Evolutionary conservation across 92 coral and sea anemone species (phyloP).

Genomic region (Meandrina meandrites): DNA sequence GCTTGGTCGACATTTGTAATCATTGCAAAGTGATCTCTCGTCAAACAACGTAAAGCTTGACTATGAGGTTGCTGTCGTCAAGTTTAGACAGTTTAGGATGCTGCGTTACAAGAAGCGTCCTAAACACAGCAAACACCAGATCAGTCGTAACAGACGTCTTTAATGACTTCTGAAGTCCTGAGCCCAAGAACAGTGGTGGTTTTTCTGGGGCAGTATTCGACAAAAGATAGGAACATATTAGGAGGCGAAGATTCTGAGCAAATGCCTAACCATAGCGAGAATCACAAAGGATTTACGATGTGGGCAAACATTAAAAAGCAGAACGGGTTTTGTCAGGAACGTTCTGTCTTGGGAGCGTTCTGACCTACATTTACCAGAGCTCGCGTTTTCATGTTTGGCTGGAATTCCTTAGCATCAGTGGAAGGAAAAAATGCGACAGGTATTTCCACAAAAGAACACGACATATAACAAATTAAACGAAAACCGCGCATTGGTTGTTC

Average conservation of each 20-base stretch:
- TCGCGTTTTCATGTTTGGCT: background rate
- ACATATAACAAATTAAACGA: too few species aligned
- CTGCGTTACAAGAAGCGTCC: background rate
- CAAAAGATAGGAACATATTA: background rate
- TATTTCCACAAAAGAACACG: background rate
- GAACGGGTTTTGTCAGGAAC: too few species aligned
- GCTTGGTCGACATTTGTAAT: constrained; percentile 65
- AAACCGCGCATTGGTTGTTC: too few species aligned
- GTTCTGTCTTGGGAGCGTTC: too few species aligned
- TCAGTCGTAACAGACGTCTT: too few species aligned
- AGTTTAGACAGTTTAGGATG: background rate
- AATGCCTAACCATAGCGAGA: background rate
- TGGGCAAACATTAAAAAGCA: background rate
- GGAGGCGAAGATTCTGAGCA: background rate
- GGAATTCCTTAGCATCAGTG: background rate
- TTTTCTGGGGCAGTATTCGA: background rate
- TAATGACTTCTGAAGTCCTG: too few species aligned
- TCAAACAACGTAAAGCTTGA: too few species aligned
- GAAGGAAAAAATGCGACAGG: background rate
- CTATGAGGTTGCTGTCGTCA: background rate
- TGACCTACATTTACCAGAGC: too few species aligned
- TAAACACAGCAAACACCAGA: too few species aligned
- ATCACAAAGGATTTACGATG: background rate
- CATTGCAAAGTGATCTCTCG: background rate
- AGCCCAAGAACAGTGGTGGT: too few species aligned